phyloP scores from a whole-genome alignment of 2,888 invertebrate genomes.

The Globia sparganii region DNA sequence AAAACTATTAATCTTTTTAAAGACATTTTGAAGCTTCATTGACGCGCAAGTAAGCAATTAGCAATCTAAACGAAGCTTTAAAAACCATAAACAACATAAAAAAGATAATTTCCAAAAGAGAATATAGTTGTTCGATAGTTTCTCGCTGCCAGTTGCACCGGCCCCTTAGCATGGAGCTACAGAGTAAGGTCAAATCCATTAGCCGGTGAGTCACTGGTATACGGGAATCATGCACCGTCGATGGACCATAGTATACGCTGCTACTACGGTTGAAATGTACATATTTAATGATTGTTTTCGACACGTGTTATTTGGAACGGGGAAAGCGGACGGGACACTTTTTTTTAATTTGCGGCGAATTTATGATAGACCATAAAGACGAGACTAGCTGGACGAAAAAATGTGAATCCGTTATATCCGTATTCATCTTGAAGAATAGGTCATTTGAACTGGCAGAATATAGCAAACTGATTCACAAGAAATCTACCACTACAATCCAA shows the following conservation, averaged over 20 bases:
- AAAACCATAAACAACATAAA: background rate
- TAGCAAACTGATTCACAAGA: background rate
- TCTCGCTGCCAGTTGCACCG: conserved; percentile 58
- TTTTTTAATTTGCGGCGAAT: background rate
- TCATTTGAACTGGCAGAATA: background rate
- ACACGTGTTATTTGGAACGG: conserved; percentile 13
- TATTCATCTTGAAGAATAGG: background rate
- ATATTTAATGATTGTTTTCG: conserved; percentile 30
- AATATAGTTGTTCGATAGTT: conserved; percentile 26
- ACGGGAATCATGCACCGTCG: conserved; percentile 65
- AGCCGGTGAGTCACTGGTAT: conserved; percentile 69
- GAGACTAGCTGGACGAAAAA: background rate
- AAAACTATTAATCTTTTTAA: background rate
- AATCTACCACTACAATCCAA: background rate
- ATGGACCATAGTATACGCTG: conserved; percentile 39
- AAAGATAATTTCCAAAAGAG: conserved; percentile 27
- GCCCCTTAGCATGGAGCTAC: conserved; percentile 60
- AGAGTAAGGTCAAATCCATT: conserved; percentile 75
- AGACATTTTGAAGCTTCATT: background rate
- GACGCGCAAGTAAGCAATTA: background rate
- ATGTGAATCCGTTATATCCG: background rate
- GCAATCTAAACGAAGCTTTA: background rate
- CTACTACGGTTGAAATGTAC: conserved; percentile 16
- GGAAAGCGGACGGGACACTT: background rate
- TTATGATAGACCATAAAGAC: background rate